phyloP scores from a whole-genome alignment of 2,888 invertebrate genomes.

The Andrena praecox region DNA sequence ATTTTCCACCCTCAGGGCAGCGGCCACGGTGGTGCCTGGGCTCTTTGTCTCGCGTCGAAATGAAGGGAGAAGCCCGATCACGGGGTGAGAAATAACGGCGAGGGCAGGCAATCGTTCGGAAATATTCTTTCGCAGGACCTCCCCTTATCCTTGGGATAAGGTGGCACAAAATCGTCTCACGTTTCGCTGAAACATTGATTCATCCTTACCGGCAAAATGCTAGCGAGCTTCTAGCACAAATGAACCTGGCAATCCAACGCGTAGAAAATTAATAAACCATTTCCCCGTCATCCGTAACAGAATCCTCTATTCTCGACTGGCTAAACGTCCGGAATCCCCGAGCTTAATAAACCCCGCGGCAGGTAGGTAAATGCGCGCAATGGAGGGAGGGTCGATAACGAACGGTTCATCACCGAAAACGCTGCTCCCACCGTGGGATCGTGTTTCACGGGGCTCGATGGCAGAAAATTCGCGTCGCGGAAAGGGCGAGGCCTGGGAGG shows the following conservation, averaged over 20 bases:
- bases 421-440: background rate
- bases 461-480: conserved; percentile 1
- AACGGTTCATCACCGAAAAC: conserved; percentile 18
- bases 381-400: background rate
- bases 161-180: conserved; percentile 21
- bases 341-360: background rate
- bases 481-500: conserved; percentile 1
- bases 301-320: too few relatives aligned
- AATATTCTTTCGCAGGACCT: conserved; percentile 15
- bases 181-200: conserved; percentile 17
- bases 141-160: conserved; percentile 5
- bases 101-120: conserved; percentile 37
- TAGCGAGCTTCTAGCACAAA: too few relatives aligned
- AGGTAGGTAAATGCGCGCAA: background rate
- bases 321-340: background rate
- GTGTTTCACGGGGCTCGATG: conserved; percentile 3
- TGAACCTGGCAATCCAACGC: too few relatives aligned
- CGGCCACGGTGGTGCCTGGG: conserved; percentile 24
- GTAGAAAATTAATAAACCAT: background rate
- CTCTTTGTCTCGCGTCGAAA: conserved; percentile 49
- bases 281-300: background rate
- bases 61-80: conserved; percentile 32
- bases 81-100: conserved; percentile 39
- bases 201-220: background rate
- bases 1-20: background rate